Evolutionary conservation across 2,888 invertebrate genomes (phyloP).

Genomic region (Blastobasis adustella): DNA sequence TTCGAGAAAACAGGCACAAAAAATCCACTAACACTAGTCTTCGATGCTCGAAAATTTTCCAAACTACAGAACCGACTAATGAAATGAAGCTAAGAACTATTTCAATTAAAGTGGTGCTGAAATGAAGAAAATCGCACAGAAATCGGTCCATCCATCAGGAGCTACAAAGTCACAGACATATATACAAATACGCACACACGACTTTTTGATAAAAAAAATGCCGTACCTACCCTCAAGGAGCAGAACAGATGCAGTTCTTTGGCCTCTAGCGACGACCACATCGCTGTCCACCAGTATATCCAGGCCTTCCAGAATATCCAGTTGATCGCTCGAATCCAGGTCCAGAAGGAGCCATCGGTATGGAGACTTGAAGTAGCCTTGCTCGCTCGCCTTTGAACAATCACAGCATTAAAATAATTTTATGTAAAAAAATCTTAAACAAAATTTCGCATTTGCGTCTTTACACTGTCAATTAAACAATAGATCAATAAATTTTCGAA

Average conservation of each 20-base stretch:
- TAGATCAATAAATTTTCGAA: too few relatives aligned
- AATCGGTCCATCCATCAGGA: too few relatives aligned
- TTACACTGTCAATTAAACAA: neutral
- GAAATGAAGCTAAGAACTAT: too few relatives aligned
- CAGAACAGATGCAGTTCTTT: conserved; percentile 12
- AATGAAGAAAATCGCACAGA: too few relatives aligned
- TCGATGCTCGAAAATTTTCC: too few relatives aligned
- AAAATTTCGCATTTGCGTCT: neutral
- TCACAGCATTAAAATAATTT: neutral
- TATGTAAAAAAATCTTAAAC: neutral
- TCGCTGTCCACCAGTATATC: conserved; percentile 67
- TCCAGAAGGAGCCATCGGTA: conserved; percentile 64
- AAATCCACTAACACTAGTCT: too few relatives aligned
- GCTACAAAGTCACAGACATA: too few relatives aligned
- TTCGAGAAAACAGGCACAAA: too few relatives aligned
- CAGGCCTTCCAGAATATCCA: conserved; percentile 21
- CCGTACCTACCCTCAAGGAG: conserved; percentile 44
- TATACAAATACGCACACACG: too few relatives aligned
- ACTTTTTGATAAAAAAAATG: neutral
- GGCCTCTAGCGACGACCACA: conserved; percentile 48
- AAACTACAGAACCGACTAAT: too few relatives aligned
- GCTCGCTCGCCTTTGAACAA: conserved; percentile 47
- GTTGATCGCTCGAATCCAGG: conserved; percentile 12
- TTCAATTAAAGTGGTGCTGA: too few relatives aligned
- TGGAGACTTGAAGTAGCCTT: conserved; percentile 63